A percentile compares a stretch with the other conserved stretches of the same genome.
Conservation (phyloP, 2,888 invertebrate genomes). For the Liodrosophila aerea region DNA sequence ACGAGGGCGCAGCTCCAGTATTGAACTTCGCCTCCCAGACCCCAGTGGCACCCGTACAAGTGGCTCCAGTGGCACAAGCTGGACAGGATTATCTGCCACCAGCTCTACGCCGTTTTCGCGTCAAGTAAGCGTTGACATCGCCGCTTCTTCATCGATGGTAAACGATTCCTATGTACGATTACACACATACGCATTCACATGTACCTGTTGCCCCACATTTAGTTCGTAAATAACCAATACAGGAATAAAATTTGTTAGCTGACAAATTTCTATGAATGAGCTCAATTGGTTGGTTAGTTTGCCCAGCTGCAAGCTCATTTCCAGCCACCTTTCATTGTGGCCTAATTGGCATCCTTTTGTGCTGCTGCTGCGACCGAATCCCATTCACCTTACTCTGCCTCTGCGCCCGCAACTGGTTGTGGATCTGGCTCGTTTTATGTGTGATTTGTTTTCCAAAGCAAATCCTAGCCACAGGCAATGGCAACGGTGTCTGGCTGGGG, state of each 20-base stretch:
- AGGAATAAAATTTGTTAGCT: constrained; percentile 60
- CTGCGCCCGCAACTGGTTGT: no score
- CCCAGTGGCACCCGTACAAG: constrained; percentile 18
- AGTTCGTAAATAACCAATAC: constrained; percentile 55
- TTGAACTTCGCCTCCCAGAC: constrained; percentile 69
- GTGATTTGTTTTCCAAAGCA: constrained; percentile 65
- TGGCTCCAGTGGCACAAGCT: constrained; percentile 10
- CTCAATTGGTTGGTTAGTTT: constrained; percentile 10
- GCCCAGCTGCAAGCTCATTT: constrained; percentile 27
- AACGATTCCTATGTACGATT: constrained; percentile 55
- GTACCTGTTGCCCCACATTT: constrained; percentile 17
- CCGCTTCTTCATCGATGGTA: constrained; percentile 32
- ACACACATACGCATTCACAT: constrained; percentile 24
- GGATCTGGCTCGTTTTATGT: constrained; percentile 50
- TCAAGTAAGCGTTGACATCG: constrained; percentile 53
- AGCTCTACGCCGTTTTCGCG: constrained; percentile 68
- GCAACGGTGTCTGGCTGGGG: constrained; percentile 40
- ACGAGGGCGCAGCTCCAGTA: constrained; percentile 78
- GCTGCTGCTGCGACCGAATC: constrained; percentile 6
- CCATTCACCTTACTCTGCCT: constrained; percentile 10
- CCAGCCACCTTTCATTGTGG: constrained; percentile 39
- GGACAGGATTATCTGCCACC: constrained; percentile 64
- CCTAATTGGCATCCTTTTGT: constrained; percentile 55
- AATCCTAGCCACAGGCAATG: constrained; percentile 50
- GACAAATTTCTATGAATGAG: constrained; percentile 29